Base-by-base conservation (phyloP, 2,888 invertebrate genomes). In the Clusia tigrina region DNA sequence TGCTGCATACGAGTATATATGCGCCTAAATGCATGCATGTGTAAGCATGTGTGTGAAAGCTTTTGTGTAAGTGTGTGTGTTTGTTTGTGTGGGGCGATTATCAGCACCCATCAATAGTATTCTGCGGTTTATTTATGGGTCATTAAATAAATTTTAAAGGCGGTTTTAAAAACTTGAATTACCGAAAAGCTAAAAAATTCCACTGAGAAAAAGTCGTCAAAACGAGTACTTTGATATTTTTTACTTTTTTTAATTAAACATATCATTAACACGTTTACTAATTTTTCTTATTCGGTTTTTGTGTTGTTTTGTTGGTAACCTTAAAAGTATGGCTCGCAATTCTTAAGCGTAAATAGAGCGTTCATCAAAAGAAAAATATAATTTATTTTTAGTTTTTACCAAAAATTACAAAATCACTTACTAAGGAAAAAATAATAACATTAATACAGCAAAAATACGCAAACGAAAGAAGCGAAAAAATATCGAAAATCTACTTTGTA, bases 341-440 rank as follows among this genome's bases (percentile, higher is more conserved):
- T 73, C 68, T 75, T 61, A 55, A 61, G 32, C 74, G 71, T 69
- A 67, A 76, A 73, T 73, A 68, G 73, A 74, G 76, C 73, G 73
- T 69, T 73, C 67, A 74, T 56, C 65, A 48, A 69, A 67, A 63
- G 53, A 67, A n/a, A n/a, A n/a, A n/a, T n/a, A n/a, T n/a, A n/a
- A n/a, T n/a, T n/a, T n/a, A 65, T 63, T 54, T 53, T 52, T 52
- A 2, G 10, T 52, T 18, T n/a, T n/a, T n/a, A 24, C n/a, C 10
- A 15, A 18, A 15, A 48, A 48, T 48, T 48, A 48, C 48, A 48
- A 20, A 2, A 48, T 48, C 3, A 3, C n/a, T 6, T n/a, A 15
- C 12, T 15, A 6, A 6, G n/a, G 42, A 9, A 17, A 42, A 42
- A 42, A 6, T 32, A 6, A 12, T 12, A 32, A 32, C 32, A 32